Conservation (phyloP, 1,140 invertebrate genomes). For the Drosophila mojavensis region DNA sequence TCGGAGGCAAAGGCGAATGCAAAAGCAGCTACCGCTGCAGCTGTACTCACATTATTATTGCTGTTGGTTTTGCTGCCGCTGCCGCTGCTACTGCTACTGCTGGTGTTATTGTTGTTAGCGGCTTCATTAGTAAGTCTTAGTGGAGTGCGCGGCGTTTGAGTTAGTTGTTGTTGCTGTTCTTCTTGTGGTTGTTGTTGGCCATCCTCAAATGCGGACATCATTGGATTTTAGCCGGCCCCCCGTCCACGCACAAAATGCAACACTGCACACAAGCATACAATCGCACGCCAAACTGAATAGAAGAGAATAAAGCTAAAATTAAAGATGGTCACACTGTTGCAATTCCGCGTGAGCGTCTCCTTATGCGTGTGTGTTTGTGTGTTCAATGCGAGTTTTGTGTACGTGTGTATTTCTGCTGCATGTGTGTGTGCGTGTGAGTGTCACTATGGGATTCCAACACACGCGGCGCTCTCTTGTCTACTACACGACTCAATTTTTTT, state of each 20-base stretch:
- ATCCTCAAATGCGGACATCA: conserved; percentile 66
- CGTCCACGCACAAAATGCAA: conserved; percentile 43
- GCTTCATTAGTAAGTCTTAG: conserved; percentile 24
- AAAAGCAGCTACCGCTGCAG: conserved; percentile 7
- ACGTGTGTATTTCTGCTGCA: not conserved
- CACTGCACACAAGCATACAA: conserved; percentile 36
- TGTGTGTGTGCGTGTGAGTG: conserved; percentile 35
- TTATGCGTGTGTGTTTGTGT: conserved; percentile 21
- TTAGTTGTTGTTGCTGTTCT: conserved; percentile 19
- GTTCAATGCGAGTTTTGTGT: conserved; percentile 16
- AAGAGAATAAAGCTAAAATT: conserved; percentile 31
- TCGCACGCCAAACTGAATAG: conserved; percentile 13
- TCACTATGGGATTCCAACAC: conserved; percentile 50
- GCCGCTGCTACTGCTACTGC: conserved; percentile 13
- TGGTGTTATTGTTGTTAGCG: conserved; percentile 16
- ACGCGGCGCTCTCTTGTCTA: conserved; percentile 40
- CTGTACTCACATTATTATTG: conserved; percentile 45
- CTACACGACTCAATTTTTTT: conserved; percentile 4
- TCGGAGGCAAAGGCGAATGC: no score
- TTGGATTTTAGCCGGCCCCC: conserved; percentile 58
- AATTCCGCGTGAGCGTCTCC: conserved; percentile 22
- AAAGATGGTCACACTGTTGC: conserved; percentile 65
- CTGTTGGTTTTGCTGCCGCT: conserved; percentile 3
- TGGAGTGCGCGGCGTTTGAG: conserved; percentile 27
- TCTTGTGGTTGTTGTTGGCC: conserved; percentile 38